Conservation (phyloP, 2,113 vertebrate genomes). For the Perca fluviatilis region DNA sequence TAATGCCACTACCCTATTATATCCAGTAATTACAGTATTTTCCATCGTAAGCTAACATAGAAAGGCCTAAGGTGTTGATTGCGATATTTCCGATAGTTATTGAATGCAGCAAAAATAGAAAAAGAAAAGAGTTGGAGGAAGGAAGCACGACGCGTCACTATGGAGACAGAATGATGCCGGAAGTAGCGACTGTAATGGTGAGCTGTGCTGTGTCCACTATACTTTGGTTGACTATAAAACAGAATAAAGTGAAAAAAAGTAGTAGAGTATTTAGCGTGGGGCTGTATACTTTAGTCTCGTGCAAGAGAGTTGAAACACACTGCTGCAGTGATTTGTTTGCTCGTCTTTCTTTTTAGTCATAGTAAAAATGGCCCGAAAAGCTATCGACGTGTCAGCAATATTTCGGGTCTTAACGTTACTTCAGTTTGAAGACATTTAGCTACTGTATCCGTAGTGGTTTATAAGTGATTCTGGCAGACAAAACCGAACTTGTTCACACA, state of each 20-base stretch:
- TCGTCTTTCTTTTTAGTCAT: background rate
- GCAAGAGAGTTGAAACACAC: background rate
- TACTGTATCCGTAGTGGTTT: background rate
- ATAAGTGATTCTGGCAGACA: background rate
- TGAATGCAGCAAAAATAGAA: slow-evolving; percentile 4
- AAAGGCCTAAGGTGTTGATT: too few relatives aligned
- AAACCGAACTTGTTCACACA: background rate
- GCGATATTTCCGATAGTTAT: background rate
- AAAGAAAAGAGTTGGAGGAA: background rate
- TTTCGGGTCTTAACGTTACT: background rate
- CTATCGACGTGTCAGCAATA: background rate
- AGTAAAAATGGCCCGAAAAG: background rate
- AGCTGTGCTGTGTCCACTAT: background rate
- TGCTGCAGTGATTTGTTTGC: background rate
- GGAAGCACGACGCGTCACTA: background rate
- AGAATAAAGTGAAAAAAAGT: background rate
- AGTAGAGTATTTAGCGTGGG: too few relatives aligned
- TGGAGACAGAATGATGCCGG: slow-evolving; percentile 5
- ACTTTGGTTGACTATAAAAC: background rate
- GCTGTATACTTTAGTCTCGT: background rate
- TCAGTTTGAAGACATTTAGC: background rate
- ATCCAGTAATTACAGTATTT: too few relatives aligned
- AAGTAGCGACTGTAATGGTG: background rate
- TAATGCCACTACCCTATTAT: too few relatives aligned
- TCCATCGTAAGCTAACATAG: too few relatives aligned